Evolutionary conservation across 2,113 vertebrate species (phyloP).

Genomic region (Periophthalmus modestus): DNA sequence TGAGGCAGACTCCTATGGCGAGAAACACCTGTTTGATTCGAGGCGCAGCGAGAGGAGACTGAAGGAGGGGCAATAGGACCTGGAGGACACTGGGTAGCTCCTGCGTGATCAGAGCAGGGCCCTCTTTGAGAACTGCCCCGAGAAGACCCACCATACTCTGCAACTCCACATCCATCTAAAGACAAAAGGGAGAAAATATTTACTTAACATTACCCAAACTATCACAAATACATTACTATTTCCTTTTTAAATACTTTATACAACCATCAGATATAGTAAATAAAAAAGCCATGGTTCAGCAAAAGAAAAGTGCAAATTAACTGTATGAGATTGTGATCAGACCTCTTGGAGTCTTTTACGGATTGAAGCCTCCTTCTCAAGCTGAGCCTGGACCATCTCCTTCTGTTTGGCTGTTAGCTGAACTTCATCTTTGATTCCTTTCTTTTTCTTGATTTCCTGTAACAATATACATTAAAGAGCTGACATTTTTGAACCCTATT

Average conservation of each 20-base stretch:
- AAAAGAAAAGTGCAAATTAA: not conserved
- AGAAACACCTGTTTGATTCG: constrained; percentile 83
- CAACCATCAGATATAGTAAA: not conserved
- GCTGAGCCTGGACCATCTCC: constrained; percentile 90
- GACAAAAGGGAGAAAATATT: constrained; percentile 7
- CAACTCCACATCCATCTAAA: constrained; percentile 86
- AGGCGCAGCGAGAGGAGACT: constrained; percentile 90
- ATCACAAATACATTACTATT: too few species aligned
- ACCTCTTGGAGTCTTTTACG: constrained; percentile 87
- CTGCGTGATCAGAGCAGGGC: constrained; percentile 82
- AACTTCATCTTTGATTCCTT: constrained; percentile 94
- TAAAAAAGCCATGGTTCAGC: not conserved
- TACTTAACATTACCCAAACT: not conserved
- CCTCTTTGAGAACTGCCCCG: constrained; percentile 79
- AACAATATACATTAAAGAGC: not conserved
- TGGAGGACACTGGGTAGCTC: constrained; percentile 86
- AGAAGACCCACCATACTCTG: constrained; percentile 83
- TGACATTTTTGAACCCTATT: not conserved
- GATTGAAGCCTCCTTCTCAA: constrained; percentile 87
- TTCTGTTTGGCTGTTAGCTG: constrained; percentile 95
- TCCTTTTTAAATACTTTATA: not conserved
- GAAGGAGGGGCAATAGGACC: constrained; percentile 86
- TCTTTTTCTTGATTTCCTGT: constrained; percentile 97
- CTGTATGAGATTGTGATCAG: not conserved
- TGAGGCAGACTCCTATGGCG: constrained; percentile 85